Evolutionary conservation across 2,797 vertebrate species (phyloP), one percentile per base, ranked within the genome.

Genomic region (Hydrolagus colliei): DNA sequence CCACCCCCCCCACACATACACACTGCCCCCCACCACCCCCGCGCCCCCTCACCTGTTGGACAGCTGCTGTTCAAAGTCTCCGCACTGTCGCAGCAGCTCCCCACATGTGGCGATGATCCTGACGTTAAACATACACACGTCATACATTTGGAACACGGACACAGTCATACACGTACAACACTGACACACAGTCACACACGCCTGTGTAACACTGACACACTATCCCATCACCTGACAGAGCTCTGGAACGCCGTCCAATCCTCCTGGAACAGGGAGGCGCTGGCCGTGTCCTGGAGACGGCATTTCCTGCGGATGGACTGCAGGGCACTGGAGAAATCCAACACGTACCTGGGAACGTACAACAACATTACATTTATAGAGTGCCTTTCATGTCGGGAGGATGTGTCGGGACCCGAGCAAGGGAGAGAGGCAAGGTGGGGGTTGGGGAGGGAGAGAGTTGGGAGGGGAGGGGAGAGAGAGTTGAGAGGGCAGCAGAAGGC

Each of bases 221-320:
- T 82, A 18, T 63, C 32, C 88, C 9, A 71, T 91, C 88, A 99
- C 98, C 98, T 94, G 88, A 99, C 89, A 11, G 95, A 96, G 90
- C 95, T 98, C 88, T 99, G 98, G 89, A 99, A 99, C 9, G 97
- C 95, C 0, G 97, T 95, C 98, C 98, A 99, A 89, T 99, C 98
- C 89, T 99, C 98, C 86, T 96, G 96, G 90, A 99, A 99, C n/a
- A 90, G 91, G 1, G 94, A 92, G 14, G 93, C 93, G 63, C 92
- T 91, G 0, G 92, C 89, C 0, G 92, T 90, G n/a, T 96, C 97
- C 79, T 98, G 97, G 87, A 99, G 90, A 74, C 91, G 95, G 87
- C 95, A 98, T 78, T 99, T 99, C 93, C 95, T 98, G n/a, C 96
- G 92, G 89, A 99, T 93, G 0, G 98, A 99, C 90, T 97, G 97